These are phyloP conservation scores for Poliocrania exsul DNA, from an alignment of 2,797 vertebrate species.

Conservation along the genomic window DNA sequence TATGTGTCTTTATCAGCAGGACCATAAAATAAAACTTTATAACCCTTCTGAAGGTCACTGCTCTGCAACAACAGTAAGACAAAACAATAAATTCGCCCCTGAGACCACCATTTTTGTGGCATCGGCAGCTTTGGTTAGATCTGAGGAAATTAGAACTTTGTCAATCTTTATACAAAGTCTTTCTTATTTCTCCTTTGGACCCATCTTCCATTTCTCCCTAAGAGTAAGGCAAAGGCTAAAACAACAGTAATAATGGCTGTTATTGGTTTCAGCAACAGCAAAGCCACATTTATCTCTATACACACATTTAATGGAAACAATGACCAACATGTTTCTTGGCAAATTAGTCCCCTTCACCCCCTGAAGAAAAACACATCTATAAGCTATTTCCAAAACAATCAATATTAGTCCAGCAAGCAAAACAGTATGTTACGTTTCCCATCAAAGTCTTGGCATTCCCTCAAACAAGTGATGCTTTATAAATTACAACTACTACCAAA, in stretches of 20 bases:
- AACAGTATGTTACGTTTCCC: background rate
- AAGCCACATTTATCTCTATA: constrained; percentile 29
- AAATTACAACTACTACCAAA: background rate
- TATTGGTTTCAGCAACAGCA: background rate
- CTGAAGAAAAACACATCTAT: constrained; percentile 10
- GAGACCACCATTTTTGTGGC: background rate
- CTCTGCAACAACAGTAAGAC: constrained; percentile 17
- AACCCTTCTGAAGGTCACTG: constrained; percentile 11
- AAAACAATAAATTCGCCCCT: constrained; percentile 2
- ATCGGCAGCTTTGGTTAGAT: background rate
- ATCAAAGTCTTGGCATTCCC: background rate
- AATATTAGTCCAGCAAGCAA: constrained; percentile 28
- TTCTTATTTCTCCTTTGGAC: constrained; percentile 1
- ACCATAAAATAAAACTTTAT: constrained; percentile 62
- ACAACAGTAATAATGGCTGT: background rate
- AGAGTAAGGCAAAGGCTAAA: background rate
- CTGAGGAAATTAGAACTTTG: background rate
- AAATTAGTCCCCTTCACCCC: background rate
- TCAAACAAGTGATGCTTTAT: background rate
- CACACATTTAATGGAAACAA: constrained; percentile 37
- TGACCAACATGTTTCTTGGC: constrained; percentile 45
- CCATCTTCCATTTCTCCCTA: background rate
- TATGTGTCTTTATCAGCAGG: constrained; percentile 29
- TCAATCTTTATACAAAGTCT: background rate
- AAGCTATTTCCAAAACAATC: constrained; percentile 50